These are phyloP conservation scores for Trachelus troglodyta DNA, from an alignment of 2,888 invertebrate genomes.

Conservation along the genomic window DNA sequence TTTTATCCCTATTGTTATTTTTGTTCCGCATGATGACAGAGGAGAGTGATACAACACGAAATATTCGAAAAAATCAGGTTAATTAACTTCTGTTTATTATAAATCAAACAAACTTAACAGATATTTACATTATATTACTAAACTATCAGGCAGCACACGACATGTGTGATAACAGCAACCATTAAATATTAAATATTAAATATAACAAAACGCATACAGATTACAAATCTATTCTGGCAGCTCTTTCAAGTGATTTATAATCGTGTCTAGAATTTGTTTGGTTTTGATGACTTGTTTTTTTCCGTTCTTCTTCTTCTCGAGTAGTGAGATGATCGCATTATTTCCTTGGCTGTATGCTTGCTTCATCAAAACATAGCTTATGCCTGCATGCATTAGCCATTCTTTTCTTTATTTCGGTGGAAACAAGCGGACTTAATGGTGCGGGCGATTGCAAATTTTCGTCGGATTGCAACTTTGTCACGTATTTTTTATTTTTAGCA, in stretches of 20 bases:
- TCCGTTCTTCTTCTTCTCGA: not conserved
- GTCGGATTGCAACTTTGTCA: not conserved
- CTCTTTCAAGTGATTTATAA: constrained; percentile 9
- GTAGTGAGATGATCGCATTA: not conserved
- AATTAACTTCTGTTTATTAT: too few species aligned
- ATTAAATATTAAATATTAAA: not conserved
- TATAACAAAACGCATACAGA: constrained; percentile 11
- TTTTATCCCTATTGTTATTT: too few species aligned
- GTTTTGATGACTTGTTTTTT: constrained; percentile 12
- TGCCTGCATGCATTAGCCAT: constrained; percentile 14
- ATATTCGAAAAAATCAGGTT: too few species aligned
- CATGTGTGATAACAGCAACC: too few species aligned
- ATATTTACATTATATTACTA: too few species aligned
- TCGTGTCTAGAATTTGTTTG: constrained; percentile 3
- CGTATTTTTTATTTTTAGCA: too few species aligned
- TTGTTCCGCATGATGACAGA: too few species aligned
- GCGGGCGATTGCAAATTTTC: constrained; percentile 6
- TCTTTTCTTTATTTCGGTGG: constrained; percentile 7
- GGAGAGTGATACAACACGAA: too few species aligned
- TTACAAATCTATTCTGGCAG: not conserved
- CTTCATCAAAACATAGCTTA: constrained; percentile 6
- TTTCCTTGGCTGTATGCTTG: constrained; percentile 9
- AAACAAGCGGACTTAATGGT: constrained; percentile 1
- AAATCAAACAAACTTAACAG: too few species aligned
- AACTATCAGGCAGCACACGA: too few species aligned